Evolutionary conservation across 2,888 invertebrate species (phyloP).

Genomic region (Drosophila meridionalis): DNA sequence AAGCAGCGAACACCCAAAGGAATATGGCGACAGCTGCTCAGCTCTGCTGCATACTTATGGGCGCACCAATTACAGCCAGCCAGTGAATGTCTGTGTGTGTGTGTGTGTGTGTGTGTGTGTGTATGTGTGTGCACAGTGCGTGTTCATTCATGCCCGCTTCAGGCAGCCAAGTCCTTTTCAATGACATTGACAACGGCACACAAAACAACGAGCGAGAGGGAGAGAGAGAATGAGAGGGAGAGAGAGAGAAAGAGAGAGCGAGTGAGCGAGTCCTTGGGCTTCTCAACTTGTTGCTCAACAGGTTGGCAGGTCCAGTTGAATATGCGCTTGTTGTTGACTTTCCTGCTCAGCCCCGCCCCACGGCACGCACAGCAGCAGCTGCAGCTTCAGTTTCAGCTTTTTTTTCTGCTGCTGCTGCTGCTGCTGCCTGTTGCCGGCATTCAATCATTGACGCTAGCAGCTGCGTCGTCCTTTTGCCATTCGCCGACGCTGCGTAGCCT

Average conservation of each 20-base stretch:
- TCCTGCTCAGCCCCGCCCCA: not conserved
- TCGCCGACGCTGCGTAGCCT: conserved; percentile 21
- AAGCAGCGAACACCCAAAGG: conserved; percentile 10
- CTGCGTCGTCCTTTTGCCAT: conserved; percentile 18
- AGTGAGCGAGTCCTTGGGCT: conserved; percentile 27
- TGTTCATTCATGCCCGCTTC: conserved; percentile 35
- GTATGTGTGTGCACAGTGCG: conserved; percentile 20
- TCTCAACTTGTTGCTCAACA: conserved; percentile 54
- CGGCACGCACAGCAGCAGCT: conserved; percentile 20
- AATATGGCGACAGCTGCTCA: conserved; percentile 46
- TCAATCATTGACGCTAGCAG: conserved; percentile 56
- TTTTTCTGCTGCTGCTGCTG: conserved; percentile 2
- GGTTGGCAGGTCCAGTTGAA: conserved; percentile 48
- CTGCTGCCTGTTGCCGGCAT: conserved; percentile 43
- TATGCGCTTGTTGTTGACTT: conserved; percentile 35
- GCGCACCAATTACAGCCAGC: conserved; percentile 33
- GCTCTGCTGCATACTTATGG: conserved; percentile 33
- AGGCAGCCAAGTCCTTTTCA: conserved; percentile 49
- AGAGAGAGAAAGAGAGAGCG: not conserved
- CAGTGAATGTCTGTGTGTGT: not conserved
- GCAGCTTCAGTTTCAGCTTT: conserved; percentile 16
- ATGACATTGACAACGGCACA: conserved; percentile 56
- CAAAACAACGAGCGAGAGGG: not conserved
- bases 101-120: not conserved
- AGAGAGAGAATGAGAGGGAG: not conserved